Conservation (phyloP, 2,888 invertebrate species). For the Poecilus cupreus region DNA sequence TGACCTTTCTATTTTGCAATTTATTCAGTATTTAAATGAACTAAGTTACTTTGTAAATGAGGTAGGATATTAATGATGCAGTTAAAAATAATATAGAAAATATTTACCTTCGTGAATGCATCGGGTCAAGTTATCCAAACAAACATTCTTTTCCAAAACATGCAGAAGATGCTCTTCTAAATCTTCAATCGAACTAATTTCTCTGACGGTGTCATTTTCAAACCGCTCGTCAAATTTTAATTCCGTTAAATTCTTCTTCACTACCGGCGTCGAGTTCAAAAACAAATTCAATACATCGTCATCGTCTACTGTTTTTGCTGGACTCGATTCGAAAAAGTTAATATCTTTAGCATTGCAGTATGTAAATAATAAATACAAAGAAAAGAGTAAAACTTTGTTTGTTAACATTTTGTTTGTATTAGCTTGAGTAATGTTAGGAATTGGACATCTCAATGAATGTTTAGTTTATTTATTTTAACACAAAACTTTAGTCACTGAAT, state of each 20-base stretch:
- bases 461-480: not conserved
- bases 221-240: constrained; percentile 37
- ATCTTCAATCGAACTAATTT: constrained; percentile 19
- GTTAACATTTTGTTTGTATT: constrained; percentile 25
- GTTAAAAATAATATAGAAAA: not conserved
- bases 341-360: constrained; percentile 34
- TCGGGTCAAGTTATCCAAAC: constrained; percentile 67
- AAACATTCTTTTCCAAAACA: constrained; percentile 65
- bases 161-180: constrained; percentile 60
- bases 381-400: not conserved
- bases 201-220: constrained; percentile 38
- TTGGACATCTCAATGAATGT: constrained; percentile 5
- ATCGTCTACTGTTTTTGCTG: constrained; percentile 4
- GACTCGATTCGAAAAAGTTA: not conserved
- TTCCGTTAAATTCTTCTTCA: not conserved
- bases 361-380: not conserved
- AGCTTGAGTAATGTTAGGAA: not conserved
- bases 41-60: not conserved
- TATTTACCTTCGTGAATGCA: constrained; percentile 67
- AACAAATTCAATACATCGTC: constrained; percentile 41
- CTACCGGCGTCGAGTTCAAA: not conserved
- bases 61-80: too few species aligned
- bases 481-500: not conserved
- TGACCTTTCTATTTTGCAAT: not conserved
- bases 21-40: not conserved